Base-by-base conservation (phyloP, 92 coral and sea anemone species). In the Isaurus tuberculatus region DNA sequence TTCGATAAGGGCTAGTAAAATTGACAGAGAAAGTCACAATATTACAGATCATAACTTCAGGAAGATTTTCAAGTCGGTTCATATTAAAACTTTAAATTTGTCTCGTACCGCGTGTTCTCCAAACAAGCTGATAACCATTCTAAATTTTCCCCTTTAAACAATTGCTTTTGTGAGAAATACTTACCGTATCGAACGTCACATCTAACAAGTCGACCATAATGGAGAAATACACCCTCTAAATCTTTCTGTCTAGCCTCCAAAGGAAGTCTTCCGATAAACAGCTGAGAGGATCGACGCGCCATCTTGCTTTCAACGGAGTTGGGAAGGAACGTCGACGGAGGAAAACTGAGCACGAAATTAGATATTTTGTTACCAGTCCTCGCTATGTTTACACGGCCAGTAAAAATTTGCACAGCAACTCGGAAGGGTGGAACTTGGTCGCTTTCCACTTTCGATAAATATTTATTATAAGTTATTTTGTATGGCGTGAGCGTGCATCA, bases 211-310 rank as follows among this genome's bases (percentile, higher is more conserved):
- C 83, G 85, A 2, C 92, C 92, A 73, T 89, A 89, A 27, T 63
- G 84, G 83, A 84, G 87, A 43, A 89, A 89, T 22, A 89, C 89
- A 75, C 74, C 80, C 79, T 89, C 92, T 64, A 89, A 34, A 85
- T 89, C 92, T 46, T 85, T 82, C 65, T 75, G 89, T 69, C 81
- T 89, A 19, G 92, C 87, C 46, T 89, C 92, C 83, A 85, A 79
- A 27, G 92, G 87, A 26, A 89, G 86, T 89, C 92, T 89, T 72
- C 92, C 92, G n/a, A 89, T 80, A 77, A 89, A 89, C 89, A 89
- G 79, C 77, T 89, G 89, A 6, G 86, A 69, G 2, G 85, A 51
- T 11, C 92, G 92, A 70, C 78, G 77, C 83, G 92, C 92, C 92
- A 89, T 89, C 79, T 87, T 87, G 65, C 61, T 44, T 55, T 78